Evolutionary conservation across 2,113 vertebrate species (phyloP).

Genomic region (Motacilla alba): DNA sequence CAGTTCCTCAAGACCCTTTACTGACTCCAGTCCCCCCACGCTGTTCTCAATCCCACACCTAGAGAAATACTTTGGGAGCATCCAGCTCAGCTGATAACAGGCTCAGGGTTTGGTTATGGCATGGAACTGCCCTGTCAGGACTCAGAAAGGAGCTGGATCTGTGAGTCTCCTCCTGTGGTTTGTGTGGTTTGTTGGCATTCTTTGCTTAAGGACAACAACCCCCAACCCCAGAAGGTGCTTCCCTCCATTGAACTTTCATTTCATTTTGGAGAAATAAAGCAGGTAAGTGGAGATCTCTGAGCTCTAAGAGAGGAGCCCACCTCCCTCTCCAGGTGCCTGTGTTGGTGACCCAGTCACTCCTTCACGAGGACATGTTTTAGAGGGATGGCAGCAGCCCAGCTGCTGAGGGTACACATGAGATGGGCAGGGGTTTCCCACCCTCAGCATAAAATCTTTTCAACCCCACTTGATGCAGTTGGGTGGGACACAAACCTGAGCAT

Average conservation of each 20-base stretch:
- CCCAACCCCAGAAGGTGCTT: neutral
- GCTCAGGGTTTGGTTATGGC: neutral
- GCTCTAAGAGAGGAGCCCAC: neutral
- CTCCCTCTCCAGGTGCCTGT: neutral
- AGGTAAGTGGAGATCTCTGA: neutral
- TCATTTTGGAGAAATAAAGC: neutral
- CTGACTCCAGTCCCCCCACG: accelerated
- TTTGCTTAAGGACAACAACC: neutral
- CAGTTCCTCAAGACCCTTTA: neutral
- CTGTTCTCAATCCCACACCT: neutral
- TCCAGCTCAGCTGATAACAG: accelerated
- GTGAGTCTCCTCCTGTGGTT: neutral
- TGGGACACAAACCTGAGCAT: neutral
- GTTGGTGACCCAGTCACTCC: neutral
- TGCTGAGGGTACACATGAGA: neutral
- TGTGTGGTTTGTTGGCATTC: neutral
- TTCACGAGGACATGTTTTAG: accelerated
- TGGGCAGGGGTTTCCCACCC: neutral
- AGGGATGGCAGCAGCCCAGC: neutral
- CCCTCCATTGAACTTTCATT: neutral
- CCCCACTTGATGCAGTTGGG: neutral
- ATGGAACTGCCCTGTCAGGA: neutral
- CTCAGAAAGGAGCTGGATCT: neutral
- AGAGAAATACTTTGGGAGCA: neutral
- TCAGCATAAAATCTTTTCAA: neutral